Evolutionary conservation across 2,888 invertebrate genomes (phyloP).

Genomic region (Andrena marginata): DNA sequence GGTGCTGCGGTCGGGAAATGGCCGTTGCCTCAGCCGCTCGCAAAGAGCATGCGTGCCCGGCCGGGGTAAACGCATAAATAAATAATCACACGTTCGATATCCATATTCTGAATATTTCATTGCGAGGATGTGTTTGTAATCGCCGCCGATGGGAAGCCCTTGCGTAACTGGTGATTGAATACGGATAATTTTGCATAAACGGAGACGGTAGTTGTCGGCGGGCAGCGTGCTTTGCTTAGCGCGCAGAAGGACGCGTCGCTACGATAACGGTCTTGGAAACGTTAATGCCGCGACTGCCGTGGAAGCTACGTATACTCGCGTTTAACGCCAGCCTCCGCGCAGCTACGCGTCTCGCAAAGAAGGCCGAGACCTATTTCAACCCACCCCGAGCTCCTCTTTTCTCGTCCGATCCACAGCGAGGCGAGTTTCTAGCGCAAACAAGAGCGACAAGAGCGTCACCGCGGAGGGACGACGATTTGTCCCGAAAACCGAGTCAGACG

Average conservation of each 20-base stretch:
- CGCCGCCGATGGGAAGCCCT: slow-evolving; percentile 27
- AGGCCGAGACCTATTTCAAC: neutral
- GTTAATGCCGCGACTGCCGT: slow-evolving; percentile 15
- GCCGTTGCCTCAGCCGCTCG: neutral
- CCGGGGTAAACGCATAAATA: neutral
- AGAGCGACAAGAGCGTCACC: neutral
- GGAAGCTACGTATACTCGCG: neutral
- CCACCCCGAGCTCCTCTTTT: no score
- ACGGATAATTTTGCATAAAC: slow-evolving; percentile 53
- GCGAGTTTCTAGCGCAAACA: no score
- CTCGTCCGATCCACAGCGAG: no score
- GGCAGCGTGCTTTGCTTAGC: slow-evolving; percentile 5
- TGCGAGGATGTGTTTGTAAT: slow-evolving; percentile 28
- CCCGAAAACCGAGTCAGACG: slow-evolving; percentile 2
- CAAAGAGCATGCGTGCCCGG: neutral
- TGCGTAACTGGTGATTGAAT: slow-evolving; percentile 50
- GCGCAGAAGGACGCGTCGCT: slow-evolving; percentile 20
- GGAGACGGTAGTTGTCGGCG: slow-evolving; percentile 18
- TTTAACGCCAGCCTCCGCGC: no score
- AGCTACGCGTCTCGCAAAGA: no score
- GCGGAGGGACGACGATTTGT: neutral
- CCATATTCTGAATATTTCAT: slow-evolving; percentile 28
- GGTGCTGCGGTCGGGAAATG: no score
- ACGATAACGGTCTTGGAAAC: slow-evolving; percentile 34
- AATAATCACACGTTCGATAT: slow-evolving; percentile 26